phyloP scores from a whole-genome alignment of 2,888 invertebrate genomes.

The Melanostoma mellinum region DNA sequence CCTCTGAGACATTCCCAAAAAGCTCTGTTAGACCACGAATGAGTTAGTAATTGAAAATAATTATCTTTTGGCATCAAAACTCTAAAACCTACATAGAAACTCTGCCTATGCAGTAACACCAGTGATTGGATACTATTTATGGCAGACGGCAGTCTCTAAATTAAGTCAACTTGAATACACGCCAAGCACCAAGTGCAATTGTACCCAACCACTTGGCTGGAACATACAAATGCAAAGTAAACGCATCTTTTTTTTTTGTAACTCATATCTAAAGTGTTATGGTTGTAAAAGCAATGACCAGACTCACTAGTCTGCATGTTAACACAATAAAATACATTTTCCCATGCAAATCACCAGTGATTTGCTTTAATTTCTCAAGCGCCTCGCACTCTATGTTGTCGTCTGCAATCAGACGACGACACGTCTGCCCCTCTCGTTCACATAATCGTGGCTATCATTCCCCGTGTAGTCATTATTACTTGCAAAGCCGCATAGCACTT shows the following conservation, averaged over 20 bases:
- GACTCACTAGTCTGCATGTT: constrained; percentile 19
- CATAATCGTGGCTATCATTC: constrained; percentile 24
- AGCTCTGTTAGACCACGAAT: no score
- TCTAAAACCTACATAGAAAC: no score
- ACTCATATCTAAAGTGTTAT: constrained; percentile 23
- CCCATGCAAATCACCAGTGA: constrained; percentile 62
- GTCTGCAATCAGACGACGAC: constrained; percentile 24
- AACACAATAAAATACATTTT: constrained; percentile 39
- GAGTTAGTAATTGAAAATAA: no score
- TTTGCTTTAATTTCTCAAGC: constrained; percentile 60
- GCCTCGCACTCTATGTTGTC: constrained; percentile 18
- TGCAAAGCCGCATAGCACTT: constrained; percentile 57
- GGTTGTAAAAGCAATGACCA: neutral
- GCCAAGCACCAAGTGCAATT: neutral
- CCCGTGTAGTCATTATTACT: constrained; percentile 4
- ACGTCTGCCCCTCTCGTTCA: constrained; percentile 24
- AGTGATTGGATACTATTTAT: no score
- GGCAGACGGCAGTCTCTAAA: no score
- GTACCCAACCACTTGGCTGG: constrained; percentile 6
- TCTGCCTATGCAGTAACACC: no score
- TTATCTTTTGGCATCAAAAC: no score
- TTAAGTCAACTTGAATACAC: no score
- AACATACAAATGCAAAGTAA: constrained; percentile 25
- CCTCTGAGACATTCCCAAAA: no score
- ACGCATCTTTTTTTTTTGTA: constrained; percentile 26